Conservation (phyloP, 2,888 invertebrate species). For the Tupiocoris notatus region DNA sequence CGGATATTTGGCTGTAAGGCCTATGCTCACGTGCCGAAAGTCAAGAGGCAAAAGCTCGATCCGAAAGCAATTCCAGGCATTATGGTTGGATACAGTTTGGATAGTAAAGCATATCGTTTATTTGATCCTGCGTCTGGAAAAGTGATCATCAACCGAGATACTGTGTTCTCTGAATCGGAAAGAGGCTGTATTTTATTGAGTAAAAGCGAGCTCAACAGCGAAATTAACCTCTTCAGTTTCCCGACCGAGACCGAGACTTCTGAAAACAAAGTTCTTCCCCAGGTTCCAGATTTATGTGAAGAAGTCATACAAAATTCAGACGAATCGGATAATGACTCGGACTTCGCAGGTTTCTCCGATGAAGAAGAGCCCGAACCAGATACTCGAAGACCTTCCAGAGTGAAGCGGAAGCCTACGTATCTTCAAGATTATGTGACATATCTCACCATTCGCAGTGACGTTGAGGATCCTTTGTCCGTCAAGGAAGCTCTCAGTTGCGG, state of each 20-base stretch:
- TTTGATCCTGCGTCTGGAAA: conserved; percentile 8
- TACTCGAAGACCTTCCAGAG: background rate
- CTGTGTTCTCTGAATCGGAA: conserved; percentile 3
- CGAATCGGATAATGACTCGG: too few species aligned
- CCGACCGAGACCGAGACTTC: background rate
- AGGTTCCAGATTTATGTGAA: too few species aligned
- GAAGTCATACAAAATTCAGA: too few species aligned
- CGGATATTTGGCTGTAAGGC: conserved; percentile 26
- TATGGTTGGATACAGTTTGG: conserved; percentile 12
- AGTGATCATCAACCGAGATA: conserved; percentile 1
- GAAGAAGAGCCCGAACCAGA: too few species aligned
- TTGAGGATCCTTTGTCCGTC: background rate
- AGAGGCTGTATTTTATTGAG: background rate
- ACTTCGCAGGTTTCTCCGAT: too few species aligned
- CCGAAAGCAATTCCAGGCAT: too few species aligned
- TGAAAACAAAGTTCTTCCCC: background rate
- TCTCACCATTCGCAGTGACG: background rate
- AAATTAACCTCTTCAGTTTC: background rate
- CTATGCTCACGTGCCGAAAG: background rate
- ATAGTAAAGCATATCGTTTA: conserved; percentile 17
- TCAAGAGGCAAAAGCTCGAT: conserved; percentile 6
- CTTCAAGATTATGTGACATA: background rate
- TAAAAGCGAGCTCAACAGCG: background rate
- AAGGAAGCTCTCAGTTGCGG: background rate
- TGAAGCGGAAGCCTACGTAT: background rate